Conservation (phyloP, 2,113 vertebrate species). For the Siniperca chuatsi region DNA sequence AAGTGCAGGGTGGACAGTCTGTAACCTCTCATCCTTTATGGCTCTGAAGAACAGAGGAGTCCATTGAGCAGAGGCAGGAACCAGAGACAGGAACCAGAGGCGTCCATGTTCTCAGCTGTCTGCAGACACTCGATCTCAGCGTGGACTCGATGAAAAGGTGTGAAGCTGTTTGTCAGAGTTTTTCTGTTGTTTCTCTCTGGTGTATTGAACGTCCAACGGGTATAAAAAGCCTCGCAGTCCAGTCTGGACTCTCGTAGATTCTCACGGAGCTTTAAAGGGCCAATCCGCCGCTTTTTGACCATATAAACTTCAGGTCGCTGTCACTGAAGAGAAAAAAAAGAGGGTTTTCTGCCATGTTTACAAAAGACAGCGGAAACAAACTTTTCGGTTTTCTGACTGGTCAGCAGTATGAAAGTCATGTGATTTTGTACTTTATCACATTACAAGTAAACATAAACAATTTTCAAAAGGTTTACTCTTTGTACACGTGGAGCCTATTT, state of each 20-base stretch:
- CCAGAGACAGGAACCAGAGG: background rate
- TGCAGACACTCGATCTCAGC: background rate
- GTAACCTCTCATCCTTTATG: slow-evolving; percentile 6
- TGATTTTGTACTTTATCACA: too few relatives aligned
- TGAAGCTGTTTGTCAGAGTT: slow-evolving; percentile 56
- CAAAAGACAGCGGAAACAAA: too few relatives aligned
- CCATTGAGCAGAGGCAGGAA: slow-evolving; percentile 62
- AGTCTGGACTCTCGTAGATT: too few relatives aligned
- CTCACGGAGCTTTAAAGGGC: background rate
- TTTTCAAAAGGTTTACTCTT: too few relatives aligned
- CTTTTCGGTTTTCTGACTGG: too few relatives aligned
- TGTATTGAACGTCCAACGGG: background rate
- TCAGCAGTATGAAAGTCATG: too few relatives aligned
- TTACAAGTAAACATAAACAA: too few relatives aligned
- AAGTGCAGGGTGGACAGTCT: slow-evolving; percentile 24
- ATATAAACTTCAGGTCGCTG: too few relatives aligned
- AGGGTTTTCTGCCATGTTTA: too few relatives aligned
- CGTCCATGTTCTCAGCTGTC: background rate
- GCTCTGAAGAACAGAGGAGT: slow-evolving; percentile 47
- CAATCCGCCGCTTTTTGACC: background rate
- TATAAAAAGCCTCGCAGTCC: background rate
- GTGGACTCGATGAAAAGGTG: slow-evolving; percentile 24
- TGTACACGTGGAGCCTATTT: too few relatives aligned
- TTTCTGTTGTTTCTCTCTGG: slow-evolving; percentile 20
- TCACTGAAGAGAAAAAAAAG: too few relatives aligned